A percentile compares a stretch with the other conserved stretches of the same genome.
These are phyloP conservation scores for Drosophila quadrilineata DNA, from an alignment of 1,140 invertebrate genomes.

Conservation along the genomic window DNA sequence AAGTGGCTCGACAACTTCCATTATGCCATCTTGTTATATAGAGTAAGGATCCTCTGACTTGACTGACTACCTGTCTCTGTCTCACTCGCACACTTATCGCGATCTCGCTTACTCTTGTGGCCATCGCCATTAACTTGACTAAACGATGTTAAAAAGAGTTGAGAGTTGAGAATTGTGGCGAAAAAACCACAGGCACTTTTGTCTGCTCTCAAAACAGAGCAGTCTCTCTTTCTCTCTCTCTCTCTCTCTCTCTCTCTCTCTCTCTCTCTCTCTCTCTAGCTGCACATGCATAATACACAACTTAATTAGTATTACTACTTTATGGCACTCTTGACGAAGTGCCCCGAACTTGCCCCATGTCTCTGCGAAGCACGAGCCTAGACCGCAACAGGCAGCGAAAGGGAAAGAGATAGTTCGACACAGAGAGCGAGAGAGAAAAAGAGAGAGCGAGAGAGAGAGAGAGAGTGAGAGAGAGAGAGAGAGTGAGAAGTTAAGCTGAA, in stretches of 20 bases:
- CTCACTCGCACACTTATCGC: too few relatives aligned
- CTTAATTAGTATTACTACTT: slow-evolving; percentile 79
- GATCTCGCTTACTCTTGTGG: not conserved
- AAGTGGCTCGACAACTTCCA: too few relatives aligned
- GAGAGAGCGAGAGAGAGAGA: too few relatives aligned
- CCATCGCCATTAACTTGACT: slow-evolving; percentile 28
- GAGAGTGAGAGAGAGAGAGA: too few relatives aligned
- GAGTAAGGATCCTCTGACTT: too few relatives aligned
- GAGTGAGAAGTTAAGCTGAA: slow-evolving; percentile 29
- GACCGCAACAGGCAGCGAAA: too few relatives aligned
- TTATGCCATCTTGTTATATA: too few relatives aligned
- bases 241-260: not conserved
- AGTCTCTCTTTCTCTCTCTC: too few relatives aligned
- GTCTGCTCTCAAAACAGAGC: not conserved
- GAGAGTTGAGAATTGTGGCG: slow-evolving; percentile 47
- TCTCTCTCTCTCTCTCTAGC: slow-evolving; percentile 1
- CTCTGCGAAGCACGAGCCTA: too few relatives aligned
- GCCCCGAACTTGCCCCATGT: not conserved
- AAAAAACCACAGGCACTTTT: slow-evolving; percentile 27
- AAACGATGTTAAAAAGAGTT: slow-evolving; percentile 69
- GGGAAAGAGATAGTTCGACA: too few relatives aligned
- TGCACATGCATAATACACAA: slow-evolving; percentile 75
- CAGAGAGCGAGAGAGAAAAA: too few relatives aligned
- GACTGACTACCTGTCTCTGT: too few relatives aligned
- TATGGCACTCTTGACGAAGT: slow-evolving; percentile 60